phyloP scores from a whole-genome alignment of 1,140 invertebrate species.

The Nasonia giraulti region DNA sequence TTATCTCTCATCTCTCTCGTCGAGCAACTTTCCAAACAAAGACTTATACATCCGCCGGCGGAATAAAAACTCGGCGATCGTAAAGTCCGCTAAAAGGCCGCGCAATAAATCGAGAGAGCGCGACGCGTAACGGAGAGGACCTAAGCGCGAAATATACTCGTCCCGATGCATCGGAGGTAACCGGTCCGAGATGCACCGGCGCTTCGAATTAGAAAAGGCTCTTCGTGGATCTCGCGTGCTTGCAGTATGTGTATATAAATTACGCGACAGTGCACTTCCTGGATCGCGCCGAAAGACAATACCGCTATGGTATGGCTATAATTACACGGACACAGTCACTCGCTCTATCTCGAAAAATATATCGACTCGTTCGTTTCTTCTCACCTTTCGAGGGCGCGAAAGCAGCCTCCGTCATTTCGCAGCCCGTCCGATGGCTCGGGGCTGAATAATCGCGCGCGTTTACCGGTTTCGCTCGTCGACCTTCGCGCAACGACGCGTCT shows the following conservation, averaged over 20 bases:
- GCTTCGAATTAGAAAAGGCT: background rate
- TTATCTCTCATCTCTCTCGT: background rate
- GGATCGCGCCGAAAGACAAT: background rate
- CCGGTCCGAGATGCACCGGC: background rate
- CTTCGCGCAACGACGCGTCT: background rate
- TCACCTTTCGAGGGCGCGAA: background rate
- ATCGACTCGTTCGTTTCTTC: background rate
- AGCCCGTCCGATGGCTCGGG: background rate
- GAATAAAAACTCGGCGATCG: background rate
- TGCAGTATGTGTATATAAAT: background rate
- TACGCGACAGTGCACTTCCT: background rate
- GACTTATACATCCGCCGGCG: background rate
- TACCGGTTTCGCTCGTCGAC: constrained; percentile 20
- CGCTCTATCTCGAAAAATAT: background rate
- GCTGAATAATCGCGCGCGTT: background rate
- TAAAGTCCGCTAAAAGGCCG: background rate
- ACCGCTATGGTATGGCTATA: background rate
- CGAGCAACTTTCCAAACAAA: constrained; percentile 3
- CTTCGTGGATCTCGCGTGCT: background rate
- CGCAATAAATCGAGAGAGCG: background rate
- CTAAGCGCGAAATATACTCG: constrained; percentile 26
- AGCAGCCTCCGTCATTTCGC: background rate
- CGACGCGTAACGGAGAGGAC: background rate
- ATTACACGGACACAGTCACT: background rate
- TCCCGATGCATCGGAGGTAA: constrained; percentile 13